These are phyloP conservation scores for Harpagifer antarcticus DNA, from an alignment of 2,797 vertebrate species.

Conservation along the genomic window DNA sequence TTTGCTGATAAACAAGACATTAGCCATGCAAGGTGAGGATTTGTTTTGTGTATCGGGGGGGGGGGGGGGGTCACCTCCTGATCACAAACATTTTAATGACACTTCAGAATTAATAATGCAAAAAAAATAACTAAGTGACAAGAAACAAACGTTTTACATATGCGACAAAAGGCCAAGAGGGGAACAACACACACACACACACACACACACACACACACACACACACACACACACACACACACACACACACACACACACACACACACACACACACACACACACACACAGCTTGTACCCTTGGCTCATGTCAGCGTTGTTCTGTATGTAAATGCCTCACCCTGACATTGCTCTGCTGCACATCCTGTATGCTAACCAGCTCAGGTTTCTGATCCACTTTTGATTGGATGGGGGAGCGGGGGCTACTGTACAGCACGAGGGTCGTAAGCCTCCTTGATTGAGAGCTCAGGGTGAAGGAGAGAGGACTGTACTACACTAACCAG, in stretches of 20 bases:
- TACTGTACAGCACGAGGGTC: not conserved
- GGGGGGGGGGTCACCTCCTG: too few species aligned
- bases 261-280: conserved; percentile 3
- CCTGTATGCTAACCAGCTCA: conserved; percentile 41
- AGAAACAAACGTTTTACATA: too few species aligned
- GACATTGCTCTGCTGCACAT: conserved; percentile 63
- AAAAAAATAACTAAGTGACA: too few species aligned
- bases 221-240: conserved; percentile 26
- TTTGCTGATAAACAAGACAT: too few species aligned
- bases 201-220: not conserved
- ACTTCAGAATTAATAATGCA: too few species aligned
- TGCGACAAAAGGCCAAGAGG: too few species aligned
- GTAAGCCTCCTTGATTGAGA: conserved; percentile 23
- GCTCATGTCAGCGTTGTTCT: conserved; percentile 76
- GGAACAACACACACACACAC: too few species aligned
- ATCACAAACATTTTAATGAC: too few species aligned
- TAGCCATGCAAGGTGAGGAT: too few species aligned
- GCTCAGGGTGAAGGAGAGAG: conserved; percentile 17
- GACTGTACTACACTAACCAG: conserved; percentile 3
- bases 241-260: not conserved
- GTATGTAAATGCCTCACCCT: conserved; percentile 75
- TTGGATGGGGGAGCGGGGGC: conserved; percentile 37
- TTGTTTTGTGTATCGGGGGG: too few species aligned
- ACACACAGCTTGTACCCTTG: conserved; percentile 59
- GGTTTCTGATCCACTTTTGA: conserved; percentile 32